Evolutionary conservation across 2,113 vertebrate species (phyloP).

Genomic region (Chascanopsetta lugubris): DNA sequence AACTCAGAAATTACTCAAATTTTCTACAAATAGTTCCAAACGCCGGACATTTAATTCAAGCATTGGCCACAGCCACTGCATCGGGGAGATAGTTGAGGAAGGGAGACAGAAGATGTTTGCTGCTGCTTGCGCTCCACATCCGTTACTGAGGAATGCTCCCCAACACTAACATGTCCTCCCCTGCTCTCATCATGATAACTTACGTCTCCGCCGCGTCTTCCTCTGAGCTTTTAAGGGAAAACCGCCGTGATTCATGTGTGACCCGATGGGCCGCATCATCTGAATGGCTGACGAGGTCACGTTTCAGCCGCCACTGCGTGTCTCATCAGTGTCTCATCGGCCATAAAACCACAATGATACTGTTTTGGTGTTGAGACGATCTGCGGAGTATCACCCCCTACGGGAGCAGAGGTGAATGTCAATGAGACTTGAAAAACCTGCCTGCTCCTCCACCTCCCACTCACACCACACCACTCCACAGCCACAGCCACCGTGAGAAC

Average conservation of each 20-base stretch:
- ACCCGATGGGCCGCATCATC: slow-evolving; percentile 4
- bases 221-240: slow-evolving; percentile 23
- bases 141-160: slow-evolving; percentile 74
- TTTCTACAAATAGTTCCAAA: too few species aligned
- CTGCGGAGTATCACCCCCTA: slow-evolving; percentile 7
- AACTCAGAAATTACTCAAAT: too few species aligned
- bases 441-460: slow-evolving; percentile 16
- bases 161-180: slow-evolving; percentile 76
- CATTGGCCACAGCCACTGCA: background rate
- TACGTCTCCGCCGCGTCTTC: slow-evolving; percentile 27
- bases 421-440: slow-evolving; percentile 1
- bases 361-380: background rate
- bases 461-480: slow-evolving; percentile 4
- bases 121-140: slow-evolving; percentile 48
- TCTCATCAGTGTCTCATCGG: background rate
- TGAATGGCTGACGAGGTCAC: background rate
- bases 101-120: slow-evolving; percentile 31
- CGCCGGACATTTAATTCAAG: background rate
- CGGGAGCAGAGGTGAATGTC: slow-evolving; percentile 8
- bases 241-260: slow-evolving; percentile 17
- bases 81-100: slow-evolving; percentile 1
- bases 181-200: slow-evolving; percentile 56
- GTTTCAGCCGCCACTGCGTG: slow-evolving; percentile 6
- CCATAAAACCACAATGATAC: background rate
- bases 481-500: slow-evolving; percentile 20